Evolutionary conservation across 2,797 vertebrate genomes (phyloP).

Genomic region (Thaleichthys pacificus): DNA sequence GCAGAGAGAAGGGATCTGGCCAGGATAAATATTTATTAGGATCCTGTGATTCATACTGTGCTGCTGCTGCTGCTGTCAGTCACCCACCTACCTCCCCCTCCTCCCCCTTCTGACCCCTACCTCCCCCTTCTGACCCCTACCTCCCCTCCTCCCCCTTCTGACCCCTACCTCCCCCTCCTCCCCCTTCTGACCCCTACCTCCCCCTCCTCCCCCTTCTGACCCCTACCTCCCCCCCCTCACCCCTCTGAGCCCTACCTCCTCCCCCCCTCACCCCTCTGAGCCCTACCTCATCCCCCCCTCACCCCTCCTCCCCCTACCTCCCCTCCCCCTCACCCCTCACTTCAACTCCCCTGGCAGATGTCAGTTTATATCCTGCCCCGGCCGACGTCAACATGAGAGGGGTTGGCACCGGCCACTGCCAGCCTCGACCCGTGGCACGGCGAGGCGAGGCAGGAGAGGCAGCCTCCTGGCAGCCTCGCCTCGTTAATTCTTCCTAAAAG

Average conservation of each 20-base stretch:
- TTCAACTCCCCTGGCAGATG: slow-evolving; percentile 10
- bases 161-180: too few relatives aligned
- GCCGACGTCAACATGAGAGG: slow-evolving; percentile 24
- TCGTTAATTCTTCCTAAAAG: slow-evolving; percentile 44
- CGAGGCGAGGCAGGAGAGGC: slow-evolving; percentile 10
- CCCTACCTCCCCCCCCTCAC: too few relatives aligned
- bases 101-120: background rate
- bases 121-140: too few relatives aligned
- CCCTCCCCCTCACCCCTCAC: background rate
- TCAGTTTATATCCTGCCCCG: background rate
- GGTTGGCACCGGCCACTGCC: slow-evolving; percentile 30
- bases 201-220: background rate
- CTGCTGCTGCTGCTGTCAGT: too few relatives aligned
- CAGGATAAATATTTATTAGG: slow-evolving; percentile 22
- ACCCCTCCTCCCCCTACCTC: too few relatives aligned
- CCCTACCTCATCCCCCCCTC: too few relatives aligned
- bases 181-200: too few relatives aligned
- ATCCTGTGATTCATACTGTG: slow-evolving; percentile 11
- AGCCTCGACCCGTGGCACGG: slow-evolving; percentile 5
- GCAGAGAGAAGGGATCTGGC: slow-evolving; percentile 2
- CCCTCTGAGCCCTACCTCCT: too few relatives aligned
- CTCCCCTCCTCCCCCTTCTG: too few relatives aligned
- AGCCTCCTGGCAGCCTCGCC: slow-evolving; percentile 31
- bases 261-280: background rate
- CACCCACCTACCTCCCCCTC: background rate